These are phyloP conservation scores for Syrista parreyssii DNA, from an alignment of 2,888 invertebrate species.

Conservation along the genomic window DNA sequence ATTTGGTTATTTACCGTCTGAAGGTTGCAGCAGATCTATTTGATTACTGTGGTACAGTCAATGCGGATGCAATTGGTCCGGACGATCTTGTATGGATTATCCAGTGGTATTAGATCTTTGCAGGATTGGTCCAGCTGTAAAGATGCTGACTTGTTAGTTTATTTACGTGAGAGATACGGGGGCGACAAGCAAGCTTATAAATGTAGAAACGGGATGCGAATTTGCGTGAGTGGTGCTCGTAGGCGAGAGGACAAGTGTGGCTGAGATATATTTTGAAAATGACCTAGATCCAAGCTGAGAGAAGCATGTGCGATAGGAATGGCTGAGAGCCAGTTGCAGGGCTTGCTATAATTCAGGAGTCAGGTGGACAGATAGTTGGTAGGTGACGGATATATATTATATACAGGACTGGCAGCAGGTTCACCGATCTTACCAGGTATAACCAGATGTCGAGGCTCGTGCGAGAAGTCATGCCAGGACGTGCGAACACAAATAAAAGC, in stretches of 20 bases:
- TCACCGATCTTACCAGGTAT: not conserved
- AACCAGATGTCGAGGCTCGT: not conserved
- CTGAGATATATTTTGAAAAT: slow-evolving; percentile 5
- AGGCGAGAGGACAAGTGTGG: not conserved
- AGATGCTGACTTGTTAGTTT: not conserved
- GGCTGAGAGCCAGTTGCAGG: not conserved
- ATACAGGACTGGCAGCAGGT: not conserved
- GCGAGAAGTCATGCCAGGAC: not conserved
- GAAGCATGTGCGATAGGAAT: not conserved
- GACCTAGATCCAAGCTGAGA: not conserved
- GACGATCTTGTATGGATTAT: not conserved
- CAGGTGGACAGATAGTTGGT: not conserved
- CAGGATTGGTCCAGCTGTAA: not conserved
- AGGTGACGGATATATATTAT: not conserved
- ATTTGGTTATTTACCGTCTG: not conserved
- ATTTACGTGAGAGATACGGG: not conserved
- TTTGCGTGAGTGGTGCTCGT: not conserved
- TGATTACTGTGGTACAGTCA: not conserved
- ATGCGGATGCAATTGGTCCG: not conserved
- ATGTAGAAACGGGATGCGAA: not conserved
- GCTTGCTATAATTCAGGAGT: not conserved
- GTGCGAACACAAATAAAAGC: not conserved
- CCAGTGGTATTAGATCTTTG: not conserved
- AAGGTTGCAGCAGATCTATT: not conserved
- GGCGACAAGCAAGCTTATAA: not conserved